Evolutionary conservation across 2,797 vertebrate species (phyloP).

Genomic region (Hyperoplus lanceolatus): DNA sequence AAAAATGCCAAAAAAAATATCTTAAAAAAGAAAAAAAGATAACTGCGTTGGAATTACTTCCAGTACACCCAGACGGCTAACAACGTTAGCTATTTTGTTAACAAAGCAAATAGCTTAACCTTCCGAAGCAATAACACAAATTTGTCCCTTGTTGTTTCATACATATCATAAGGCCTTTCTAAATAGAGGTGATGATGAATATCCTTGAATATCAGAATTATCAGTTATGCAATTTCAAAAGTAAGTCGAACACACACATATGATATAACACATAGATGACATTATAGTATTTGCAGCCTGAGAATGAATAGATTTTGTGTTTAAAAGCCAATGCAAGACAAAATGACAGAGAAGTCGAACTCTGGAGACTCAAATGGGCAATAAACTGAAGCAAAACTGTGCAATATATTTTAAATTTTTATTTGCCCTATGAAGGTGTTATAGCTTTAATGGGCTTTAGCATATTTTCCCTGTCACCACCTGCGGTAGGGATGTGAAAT

Average conservation of each 20-base stretch:
- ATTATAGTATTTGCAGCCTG: neutral
- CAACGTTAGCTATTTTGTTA: neutral
- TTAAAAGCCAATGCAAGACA: neutral
- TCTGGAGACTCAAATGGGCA: neutral
- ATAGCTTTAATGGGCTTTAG: constrained; percentile 13
- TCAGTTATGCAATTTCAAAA: neutral
- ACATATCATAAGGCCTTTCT: neutral
- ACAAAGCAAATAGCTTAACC: neutral
- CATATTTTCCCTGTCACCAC: constrained; percentile 34
- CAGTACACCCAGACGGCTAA: neutral
- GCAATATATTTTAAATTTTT: constrained; percentile 27
- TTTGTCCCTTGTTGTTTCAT: neutral
- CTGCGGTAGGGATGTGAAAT: constrained; percentile 28
- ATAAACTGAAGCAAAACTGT: neutral
- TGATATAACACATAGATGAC: neutral
- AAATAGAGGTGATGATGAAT: neutral
- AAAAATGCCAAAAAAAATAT: no score
- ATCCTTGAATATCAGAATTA: neutral
- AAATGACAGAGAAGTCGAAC: neutral
- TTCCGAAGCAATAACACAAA: neutral
- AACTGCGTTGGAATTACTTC: no score
- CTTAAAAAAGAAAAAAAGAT: no score
- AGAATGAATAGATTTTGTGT: neutral
- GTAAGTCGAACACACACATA: neutral
- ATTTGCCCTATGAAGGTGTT: constrained; percentile 15